Evolutionary conservation across 2,113 vertebrate genomes (phyloP).

Genomic region (Ameiurus melas): DNA sequence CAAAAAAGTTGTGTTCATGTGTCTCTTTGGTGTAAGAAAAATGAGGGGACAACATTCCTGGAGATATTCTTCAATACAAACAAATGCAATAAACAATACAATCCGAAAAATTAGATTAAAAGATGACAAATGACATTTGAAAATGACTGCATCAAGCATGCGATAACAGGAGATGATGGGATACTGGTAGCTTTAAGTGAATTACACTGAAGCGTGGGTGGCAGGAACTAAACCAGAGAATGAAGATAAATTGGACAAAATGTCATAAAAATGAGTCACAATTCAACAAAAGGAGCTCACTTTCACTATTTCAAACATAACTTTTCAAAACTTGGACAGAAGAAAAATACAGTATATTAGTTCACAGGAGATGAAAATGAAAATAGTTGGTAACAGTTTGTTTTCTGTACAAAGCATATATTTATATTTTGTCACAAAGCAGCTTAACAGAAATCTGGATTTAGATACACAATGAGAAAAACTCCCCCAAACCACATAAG

Average conservation of each 20-base stretch:
- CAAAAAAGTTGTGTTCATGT: slow-evolving; percentile 27
- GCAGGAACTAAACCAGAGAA: slow-evolving; percentile 52
- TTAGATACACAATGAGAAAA: neutral
- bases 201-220: slow-evolving; percentile 56
- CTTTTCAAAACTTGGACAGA: neutral
- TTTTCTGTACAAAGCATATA: neutral
- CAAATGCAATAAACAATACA: slow-evolving; percentile 44
- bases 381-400: neutral
- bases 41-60: slow-evolving; percentile 40
- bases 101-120: slow-evolving; percentile 50
- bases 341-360: neutral
- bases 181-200: slow-evolving; percentile 54
- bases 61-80: slow-evolving; percentile 43
- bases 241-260: slow-evolving; percentile 60
- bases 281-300: slow-evolving; percentile 10
- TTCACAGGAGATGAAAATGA: neutral
- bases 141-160: slow-evolving; percentile 44
- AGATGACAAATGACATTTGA: slow-evolving; percentile 50
- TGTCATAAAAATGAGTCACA: slow-evolving; percentile 53
- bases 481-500: no score
- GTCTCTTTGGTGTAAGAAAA: slow-evolving; percentile 34
- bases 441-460: neutral
- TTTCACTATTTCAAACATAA: slow-evolving; percentile 15
- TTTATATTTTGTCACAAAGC: neutral
- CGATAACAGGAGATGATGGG: slow-evolving; percentile 41